Percentiles rank a stretch among this genome's conserved stretches.
Evolutionary conservation across 2,113 vertebrate genomes (phyloP).

Genomic region (Sialia sialis): DNA sequence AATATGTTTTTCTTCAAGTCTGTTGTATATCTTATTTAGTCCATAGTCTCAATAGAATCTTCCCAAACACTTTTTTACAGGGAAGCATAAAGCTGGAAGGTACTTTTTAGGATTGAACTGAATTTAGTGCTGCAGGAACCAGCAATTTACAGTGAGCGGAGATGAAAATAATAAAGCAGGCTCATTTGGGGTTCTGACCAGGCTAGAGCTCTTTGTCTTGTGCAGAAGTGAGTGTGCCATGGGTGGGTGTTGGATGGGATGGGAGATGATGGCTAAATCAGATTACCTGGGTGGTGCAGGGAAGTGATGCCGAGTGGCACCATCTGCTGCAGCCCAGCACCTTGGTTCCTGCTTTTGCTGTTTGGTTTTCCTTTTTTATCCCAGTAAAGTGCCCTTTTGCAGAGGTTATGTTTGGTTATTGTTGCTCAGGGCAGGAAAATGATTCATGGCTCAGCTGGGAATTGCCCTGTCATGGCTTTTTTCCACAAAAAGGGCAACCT

Average conservation of each 20-base stretch:
- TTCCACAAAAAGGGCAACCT: background rate
- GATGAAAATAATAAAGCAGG: fast-evolving
- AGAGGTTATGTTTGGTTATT: background rate
- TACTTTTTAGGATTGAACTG: background rate
- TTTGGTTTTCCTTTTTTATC: background rate
- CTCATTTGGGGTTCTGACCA: background rate
- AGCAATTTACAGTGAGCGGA: background rate
- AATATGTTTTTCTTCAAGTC: background rate
- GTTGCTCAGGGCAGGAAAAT: background rate
- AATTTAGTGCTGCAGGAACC: background rate
- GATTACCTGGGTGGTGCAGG: background rate
- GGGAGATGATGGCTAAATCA: background rate
- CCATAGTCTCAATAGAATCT: background rate
- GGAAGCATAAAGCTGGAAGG: background rate
- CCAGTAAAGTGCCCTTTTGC: background rate
- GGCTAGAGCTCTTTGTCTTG: background rate
- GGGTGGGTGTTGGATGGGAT: background rate
- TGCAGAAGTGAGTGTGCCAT: fast-evolving
- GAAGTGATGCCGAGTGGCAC: background rate
- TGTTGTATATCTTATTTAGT: background rate
- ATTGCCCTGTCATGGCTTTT: background rate
- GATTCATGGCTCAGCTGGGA: background rate
- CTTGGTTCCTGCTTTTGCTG: background rate
- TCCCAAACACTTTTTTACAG: background rate
- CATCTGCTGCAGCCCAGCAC: too few species aligned